Conservation (phyloP, 37 sponge, comb jelly and placozoan genomes). For the Hexactinellida sp. region DNA sequence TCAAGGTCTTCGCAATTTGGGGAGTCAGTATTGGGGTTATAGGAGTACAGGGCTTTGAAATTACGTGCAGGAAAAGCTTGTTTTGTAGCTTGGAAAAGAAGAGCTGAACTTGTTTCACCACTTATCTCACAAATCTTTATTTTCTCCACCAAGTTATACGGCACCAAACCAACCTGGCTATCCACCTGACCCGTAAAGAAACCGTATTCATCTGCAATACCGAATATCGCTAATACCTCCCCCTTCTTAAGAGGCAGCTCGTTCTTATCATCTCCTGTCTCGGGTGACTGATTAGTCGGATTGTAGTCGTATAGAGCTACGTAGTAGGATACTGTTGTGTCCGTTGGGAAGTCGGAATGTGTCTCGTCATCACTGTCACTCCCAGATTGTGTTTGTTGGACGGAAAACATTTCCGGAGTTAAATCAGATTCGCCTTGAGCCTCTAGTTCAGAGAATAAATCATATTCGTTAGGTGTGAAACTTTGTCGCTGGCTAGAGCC, state of each 20-base stretch:
- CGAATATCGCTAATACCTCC: background rate
- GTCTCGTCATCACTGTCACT: background rate
- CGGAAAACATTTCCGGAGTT: background rate
- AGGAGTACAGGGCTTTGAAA: background rate
- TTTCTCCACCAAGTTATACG: background rate
- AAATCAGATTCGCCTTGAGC: background rate
- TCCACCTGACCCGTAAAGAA: background rate
- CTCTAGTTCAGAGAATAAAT: background rate
- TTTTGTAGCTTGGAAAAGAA: background rate
- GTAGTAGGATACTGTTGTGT: background rate
- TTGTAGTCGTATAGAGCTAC: constrained; percentile 15
- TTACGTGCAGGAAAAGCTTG: background rate
- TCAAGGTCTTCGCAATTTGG: background rate
- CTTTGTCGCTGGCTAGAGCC: background rate
- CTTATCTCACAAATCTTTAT: background rate
- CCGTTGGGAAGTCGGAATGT: background rate
- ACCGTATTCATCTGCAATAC: background rate
- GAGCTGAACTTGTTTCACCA: background rate
- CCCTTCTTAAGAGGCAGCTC: background rate
- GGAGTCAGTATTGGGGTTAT: background rate
- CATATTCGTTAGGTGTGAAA: background rate
- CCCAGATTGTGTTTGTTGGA: background rate
- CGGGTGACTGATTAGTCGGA: background rate
- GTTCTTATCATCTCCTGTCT: background rate
- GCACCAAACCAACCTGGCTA: background rate